Evolutionary conservation across 1,140 invertebrate species (phyloP), one percentile per base, ranked within the genome.

Genomic region (Nasonia vitripennis): DNA sequence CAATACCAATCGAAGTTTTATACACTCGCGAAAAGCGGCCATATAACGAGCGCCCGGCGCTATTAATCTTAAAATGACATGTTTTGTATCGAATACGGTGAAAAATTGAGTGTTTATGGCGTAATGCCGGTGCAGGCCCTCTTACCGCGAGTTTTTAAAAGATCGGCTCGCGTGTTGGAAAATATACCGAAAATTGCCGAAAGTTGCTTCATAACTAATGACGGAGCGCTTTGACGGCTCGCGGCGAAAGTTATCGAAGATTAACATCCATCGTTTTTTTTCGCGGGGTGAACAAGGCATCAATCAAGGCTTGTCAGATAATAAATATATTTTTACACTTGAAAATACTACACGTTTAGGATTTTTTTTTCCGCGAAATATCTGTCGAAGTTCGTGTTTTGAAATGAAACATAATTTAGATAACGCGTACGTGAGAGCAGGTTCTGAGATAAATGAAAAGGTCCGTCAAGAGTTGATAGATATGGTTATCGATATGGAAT

Each of bases 11-110:
- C 55, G 7, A 20, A 62, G 17, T 62, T 62, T 62, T 20, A n/a
- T 62, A 62, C 17, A 62, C 14, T 62, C 20, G 51, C 51, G 55
- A 62, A 62, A 62, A 62, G 55, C 6, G 20, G 17, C 6, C 55
- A 2, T 62, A 27, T 27, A 62, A 62, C 55, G 55, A 62, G 55
- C 17, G 55, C 6, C 6, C 14, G 20, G n/a, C 3, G 55, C 55
- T 62, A n/a, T 62, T 62, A 62, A 62, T 62, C 55, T 62, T 62
- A 62, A 62, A 62, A n/a, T 62, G 55, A 62, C 55, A n/a, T n/a
- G 55, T 62, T 62, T 62, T n/a, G 55, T n/a, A 62, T n/a, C 6
- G 17, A 62, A 62, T 55, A 62, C 20, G n/a, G 55, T n/a, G 55
- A 62, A 62, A 20, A 62, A 62, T 62, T n/a, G 55, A 62, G 55